Evolutionary conservation across 2,797 vertebrate genomes (phyloP), one percentile per base, ranked within the genome.

Genomic region (Tamandua tetradactyla): DNA sequence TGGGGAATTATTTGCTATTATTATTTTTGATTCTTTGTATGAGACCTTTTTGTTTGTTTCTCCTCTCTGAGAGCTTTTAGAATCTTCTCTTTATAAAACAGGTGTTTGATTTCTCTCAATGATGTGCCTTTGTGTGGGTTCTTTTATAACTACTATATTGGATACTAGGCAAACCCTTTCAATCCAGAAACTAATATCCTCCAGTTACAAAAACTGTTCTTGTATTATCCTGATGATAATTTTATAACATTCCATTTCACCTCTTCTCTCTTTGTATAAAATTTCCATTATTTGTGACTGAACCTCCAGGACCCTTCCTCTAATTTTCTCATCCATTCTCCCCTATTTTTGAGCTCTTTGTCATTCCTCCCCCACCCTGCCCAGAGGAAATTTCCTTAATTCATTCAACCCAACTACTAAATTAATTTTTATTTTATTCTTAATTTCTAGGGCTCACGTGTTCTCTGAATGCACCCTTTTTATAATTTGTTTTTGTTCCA

Each of bases 401-500:
- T 86, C 66, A 52, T 75, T 66, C 37, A 87, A 76, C 6, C 9
- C 35, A 68, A 52, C 35, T 66, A 91, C 3, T 79, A 78, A 85
- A 72, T 57, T 66, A 72, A 27, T 44, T 66, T 84, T 68, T 49
- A 69, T 87, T 92, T 35, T 66, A 57, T 68, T 89, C 81, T 74
- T 84, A 13, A 74, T 61, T 75, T 66, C 52, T 64, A 59, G 40
- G 40, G 40, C 7, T 83, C 49, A 35, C 86, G 13, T 61, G 22
- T 81, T 82, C 47, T 89, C 47, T 74, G 35, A 84, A 66, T 30
- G 23, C 55, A 82, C 5, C 4, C 37, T 76, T 72, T 82, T 66
- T 79, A 78, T 92, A 71, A 91, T 81, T 57, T 94, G 20, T 89
- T 55, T 68, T 92, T 90, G 17, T 82, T 76, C 91, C 68, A 94